phyloP scores from a whole-genome alignment of 2,797 vertebrate genomes.

The Hemibagrus guttatus region DNA sequence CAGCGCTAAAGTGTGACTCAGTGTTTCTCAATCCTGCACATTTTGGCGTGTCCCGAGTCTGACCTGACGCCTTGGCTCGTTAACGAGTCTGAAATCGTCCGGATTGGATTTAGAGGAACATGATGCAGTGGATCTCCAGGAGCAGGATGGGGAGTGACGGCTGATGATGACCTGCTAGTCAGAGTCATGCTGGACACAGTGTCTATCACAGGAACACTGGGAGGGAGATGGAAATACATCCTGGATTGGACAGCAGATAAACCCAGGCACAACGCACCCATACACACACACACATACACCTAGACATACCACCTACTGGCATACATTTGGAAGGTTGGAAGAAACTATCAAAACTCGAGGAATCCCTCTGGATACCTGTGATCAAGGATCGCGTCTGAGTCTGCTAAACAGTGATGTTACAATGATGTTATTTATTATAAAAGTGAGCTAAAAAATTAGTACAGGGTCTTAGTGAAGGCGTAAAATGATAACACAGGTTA shows the following conservation, averaged over 20 bases:
- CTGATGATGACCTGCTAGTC: neutral
- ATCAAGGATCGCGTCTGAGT: no score
- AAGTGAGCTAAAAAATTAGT: no score
- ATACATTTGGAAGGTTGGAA: neutral
- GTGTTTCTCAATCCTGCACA: slow-evolving; percentile 5
- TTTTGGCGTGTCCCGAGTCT: neutral
- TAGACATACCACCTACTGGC: neutral
- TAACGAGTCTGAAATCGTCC: neutral
- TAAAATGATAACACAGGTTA: no score
- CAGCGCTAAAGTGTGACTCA: slow-evolving; percentile 30
- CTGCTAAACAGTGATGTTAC: no score
- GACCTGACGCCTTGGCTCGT: neutral
- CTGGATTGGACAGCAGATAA: neutral
- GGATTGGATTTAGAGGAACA: neutral
- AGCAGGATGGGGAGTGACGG: neutral
- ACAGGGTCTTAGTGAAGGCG: no score
- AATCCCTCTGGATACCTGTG: neutral
- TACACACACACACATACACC: neutral
- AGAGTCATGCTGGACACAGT: neutral
- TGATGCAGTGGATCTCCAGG: neutral
- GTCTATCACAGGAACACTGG: neutral
- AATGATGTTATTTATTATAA: no score
- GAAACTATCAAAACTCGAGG: neutral
- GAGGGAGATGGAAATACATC: neutral
- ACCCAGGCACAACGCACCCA: neutral